Percentiles rank a stretch among this genome's conserved stretches.
Evolutionary conservation across 2,888 invertebrate species (phyloP).

Genomic region (Scaptodrosophila latifasciaeformis): DNA sequence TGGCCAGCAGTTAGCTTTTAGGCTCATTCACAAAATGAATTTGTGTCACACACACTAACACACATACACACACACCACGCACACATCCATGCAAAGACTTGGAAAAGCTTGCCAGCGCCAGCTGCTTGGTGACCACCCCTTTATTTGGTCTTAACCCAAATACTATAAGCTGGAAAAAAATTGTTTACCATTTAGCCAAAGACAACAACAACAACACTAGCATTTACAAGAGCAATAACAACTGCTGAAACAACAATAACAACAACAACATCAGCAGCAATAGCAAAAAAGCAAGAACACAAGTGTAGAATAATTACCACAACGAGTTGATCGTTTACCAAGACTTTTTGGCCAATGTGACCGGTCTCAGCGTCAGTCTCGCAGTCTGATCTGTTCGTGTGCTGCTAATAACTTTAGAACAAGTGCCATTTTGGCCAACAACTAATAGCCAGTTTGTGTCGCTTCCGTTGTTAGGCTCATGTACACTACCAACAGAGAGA

Average conservation of each 20-base stretch:
- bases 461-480: constrained; percentile 60
- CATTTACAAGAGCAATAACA: constrained; percentile 22
- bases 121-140: constrained; percentile 52
- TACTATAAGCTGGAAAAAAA: constrained; percentile 49
- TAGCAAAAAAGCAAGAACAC: constrained; percentile 37
- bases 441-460: constrained; percentile 67
- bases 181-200: constrained; percentile 62
- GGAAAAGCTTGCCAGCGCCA: constrained; percentile 4
- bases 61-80: not conserved
- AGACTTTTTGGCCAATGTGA: constrained; percentile 24
- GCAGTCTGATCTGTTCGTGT: constrained; percentile 23
- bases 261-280: too few species aligned
- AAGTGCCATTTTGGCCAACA: constrained; percentile 67
- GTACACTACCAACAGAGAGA: constrained; percentile 5
- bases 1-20: constrained; percentile 38
- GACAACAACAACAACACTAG: constrained; percentile 7
- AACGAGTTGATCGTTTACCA: constrained; percentile 44
- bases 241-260: too few species aligned
- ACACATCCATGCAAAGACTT: not conserved
- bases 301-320: constrained; percentile 44
- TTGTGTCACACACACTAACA: constrained; percentile 46
- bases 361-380: constrained; percentile 8
- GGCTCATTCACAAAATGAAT: constrained; percentile 65
- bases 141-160: constrained; percentile 69
- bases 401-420: constrained; percentile 66